Evolutionary conservation across 2,113 vertebrate genomes (phyloP), one percentile per base, ranked within the genome.

Genomic region (Leuciscus idus): DNA sequence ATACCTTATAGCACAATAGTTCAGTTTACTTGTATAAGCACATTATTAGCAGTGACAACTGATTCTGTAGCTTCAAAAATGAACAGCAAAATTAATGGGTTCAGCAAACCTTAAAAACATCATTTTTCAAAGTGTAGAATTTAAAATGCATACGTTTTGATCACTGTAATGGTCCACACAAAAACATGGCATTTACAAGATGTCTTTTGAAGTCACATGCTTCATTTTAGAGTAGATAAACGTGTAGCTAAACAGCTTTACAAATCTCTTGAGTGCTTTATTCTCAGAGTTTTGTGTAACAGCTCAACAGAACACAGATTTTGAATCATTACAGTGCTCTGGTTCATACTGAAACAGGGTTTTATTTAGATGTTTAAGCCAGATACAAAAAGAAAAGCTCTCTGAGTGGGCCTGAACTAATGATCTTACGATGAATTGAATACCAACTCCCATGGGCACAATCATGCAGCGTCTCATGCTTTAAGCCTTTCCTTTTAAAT

Each of bases 321-420:
- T 84, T 83, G 86, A 86, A 90, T 76, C 72, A 88, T 87, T 66
- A 19, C 70, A 89, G 85, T 88, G 88, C 89, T 88, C 10, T 81
- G 6, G 43, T 90, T 92, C 64, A 91, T 88, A 94, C 90, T 83
- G 26, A 86, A 91, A 89, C 88, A 87, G 89, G 55, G 59, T 92
- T 96, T 94, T 92, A 93, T 94, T 93, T 89, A 87, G 92, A 92
- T 66, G 88, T 86, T 82, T 82, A 91, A 84, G 87, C 88, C 93
- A 55, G 36, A 86, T 91, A 92, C 90, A 95, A 84, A 92, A 94
- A 90, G 83, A 91, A 91, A 85, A 83, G 83, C 85, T 94, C 90
- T 93, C 43, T 84, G 89, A 72, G 90, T n/a, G 26, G 43, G 64
- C 21, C 19, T 80, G 48, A 64, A 81, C 48, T 50, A 70, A 74